phyloP scores from a whole-genome alignment of 92 coral and sea anemone genomes.

The Phenganax marumi region DNA sequence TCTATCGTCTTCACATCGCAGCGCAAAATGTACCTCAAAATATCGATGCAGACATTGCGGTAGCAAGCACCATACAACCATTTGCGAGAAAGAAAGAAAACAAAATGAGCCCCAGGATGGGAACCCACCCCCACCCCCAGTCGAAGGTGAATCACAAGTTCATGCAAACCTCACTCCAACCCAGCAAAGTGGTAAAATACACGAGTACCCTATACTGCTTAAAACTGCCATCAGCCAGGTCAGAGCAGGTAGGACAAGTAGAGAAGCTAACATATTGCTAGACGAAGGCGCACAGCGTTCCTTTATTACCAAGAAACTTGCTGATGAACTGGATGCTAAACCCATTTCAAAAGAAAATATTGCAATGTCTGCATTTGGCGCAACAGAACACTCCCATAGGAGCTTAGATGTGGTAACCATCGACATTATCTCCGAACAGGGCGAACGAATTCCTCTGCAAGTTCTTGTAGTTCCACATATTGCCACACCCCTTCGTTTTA shows the following conservation, averaged over 20 bases:
- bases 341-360: slow-evolving; percentile 24
- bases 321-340: slow-evolving; percentile 45
- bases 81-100: slow-evolving; percentile 13
- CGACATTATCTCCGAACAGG: slow-evolving; percentile 44
- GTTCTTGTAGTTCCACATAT: slow-evolving; percentile 46
- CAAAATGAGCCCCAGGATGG: neutral
- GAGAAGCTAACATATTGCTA: slow-evolving; percentile 46
- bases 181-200: neutral
- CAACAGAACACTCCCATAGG: slow-evolving; percentile 22
- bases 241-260: slow-evolving; percentile 12
- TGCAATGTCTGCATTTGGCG: slow-evolving; percentile 53
- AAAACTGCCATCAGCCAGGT: slow-evolving; percentile 54
- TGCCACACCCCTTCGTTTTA: slow-evolving; percentile 44
- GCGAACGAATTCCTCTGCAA: slow-evolving; percentile 48
- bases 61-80: slow-evolving; percentile 34
- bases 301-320: slow-evolving; percentile 54
- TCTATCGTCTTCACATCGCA: slow-evolving; percentile 20
- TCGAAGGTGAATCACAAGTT: neutral
- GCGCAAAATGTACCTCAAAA: slow-evolving; percentile 34
- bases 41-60: slow-evolving; percentile 36
- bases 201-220: slow-evolving; percentile 26
- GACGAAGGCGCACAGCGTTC: slow-evolving; percentile 59
- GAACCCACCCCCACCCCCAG: slow-evolving; percentile 9
- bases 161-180: slow-evolving; percentile 28
- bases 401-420: slow-evolving; percentile 29